Conservation (phyloP, 2,888 invertebrate species). For the Hyposoter didymator region DNA sequence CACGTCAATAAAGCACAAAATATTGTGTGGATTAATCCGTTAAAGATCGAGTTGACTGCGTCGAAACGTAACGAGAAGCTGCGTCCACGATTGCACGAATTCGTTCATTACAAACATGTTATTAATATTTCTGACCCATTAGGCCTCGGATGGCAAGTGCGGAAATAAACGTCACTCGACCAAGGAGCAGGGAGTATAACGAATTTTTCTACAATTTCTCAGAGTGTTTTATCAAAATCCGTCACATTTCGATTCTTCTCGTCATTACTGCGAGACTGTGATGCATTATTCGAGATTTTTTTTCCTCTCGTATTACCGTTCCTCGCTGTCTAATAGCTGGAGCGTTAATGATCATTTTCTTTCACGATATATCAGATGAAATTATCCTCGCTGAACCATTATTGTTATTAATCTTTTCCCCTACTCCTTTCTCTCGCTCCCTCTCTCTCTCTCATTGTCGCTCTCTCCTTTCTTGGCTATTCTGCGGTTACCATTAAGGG, state of each 20-base stretch:
- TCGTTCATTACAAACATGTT: neutral
- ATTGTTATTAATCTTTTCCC: slow-evolving; percentile 51
- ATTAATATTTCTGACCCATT: neutral
- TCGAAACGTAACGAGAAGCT: neutral
- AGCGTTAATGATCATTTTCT: slow-evolving; percentile 47
- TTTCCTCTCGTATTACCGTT: neutral
- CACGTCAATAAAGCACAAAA: neutral
- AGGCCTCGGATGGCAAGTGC: too few species aligned
- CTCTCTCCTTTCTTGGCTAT: neutral
- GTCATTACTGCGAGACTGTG: neutral
- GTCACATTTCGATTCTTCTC: neutral
- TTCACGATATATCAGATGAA: slow-evolving; percentile 33
- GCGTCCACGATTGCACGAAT: neutral
- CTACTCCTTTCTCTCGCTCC: neutral
- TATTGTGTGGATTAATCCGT: neutral
- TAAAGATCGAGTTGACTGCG: neutral
- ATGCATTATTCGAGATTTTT: neutral
- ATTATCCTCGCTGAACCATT: slow-evolving; percentile 38
- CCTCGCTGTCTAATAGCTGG: slow-evolving; percentile 5
- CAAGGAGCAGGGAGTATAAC: too few species aligned
- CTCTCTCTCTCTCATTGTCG: slow-evolving; percentile 5
- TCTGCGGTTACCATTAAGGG: slow-evolving; percentile 47
- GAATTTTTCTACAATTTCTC: neutral
- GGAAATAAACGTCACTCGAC: too few species aligned
- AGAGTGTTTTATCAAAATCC: neutral